Evolutionary conservation across 2,113 vertebrate species (phyloP).

Genomic region (Columba livia): DNA sequence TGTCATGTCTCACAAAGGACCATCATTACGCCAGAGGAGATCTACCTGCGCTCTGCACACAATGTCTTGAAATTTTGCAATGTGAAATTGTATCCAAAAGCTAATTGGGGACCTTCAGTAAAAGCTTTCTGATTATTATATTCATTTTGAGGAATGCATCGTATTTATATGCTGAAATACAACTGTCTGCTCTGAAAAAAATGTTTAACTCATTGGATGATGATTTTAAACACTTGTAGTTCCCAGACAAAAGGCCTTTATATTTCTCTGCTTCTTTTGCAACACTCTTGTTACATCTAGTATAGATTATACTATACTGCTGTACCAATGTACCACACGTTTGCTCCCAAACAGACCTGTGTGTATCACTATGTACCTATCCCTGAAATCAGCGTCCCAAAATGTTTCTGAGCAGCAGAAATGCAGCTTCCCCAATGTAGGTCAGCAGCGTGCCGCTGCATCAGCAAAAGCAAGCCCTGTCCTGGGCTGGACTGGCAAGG

Average conservation of each 20-base stretch:
- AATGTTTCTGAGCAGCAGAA: neutral
- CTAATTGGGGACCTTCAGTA: neutral
- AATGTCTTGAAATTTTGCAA: neutral
- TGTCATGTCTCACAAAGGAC: constrained; percentile 66
- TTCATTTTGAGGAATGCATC: constrained; percentile 13
- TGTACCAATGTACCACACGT: neutral
- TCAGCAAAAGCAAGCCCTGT: neutral
- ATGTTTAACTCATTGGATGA: neutral
- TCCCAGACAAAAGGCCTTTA: neutral
- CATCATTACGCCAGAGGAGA: constrained; percentile 10
- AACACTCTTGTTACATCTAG: neutral
- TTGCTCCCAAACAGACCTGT: neutral
- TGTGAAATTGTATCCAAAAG: neutral
- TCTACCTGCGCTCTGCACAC: constrained; percentile 33
- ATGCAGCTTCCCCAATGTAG: neutral
- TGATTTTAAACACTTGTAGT: neutral
- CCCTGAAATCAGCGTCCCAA: neutral
- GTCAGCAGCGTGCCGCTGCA: neutral
- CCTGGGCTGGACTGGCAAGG: rapidly evolving
- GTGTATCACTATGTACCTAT: neutral
- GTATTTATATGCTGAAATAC: neutral
- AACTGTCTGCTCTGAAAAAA: neutral
- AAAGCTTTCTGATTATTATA: constrained; percentile 21
- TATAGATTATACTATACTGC: neutral
- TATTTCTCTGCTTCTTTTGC: neutral